Evolutionary conservation across 2,113 vertebrate genomes (phyloP).

Genomic region (Anoura caudifer): DNA sequence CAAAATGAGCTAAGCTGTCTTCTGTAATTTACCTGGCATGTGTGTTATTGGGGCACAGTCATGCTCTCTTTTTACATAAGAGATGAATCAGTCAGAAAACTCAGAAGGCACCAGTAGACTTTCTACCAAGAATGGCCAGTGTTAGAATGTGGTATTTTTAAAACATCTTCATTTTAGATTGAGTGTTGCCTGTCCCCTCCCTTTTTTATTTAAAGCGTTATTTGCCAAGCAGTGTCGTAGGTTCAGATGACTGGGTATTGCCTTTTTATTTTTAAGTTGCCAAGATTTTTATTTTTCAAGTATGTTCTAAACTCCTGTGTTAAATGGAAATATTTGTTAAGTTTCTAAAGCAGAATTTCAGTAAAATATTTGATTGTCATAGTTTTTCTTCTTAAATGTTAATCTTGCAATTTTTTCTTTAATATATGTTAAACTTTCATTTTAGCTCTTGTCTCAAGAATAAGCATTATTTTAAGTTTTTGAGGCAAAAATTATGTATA

Average conservation of each 20-base stretch:
- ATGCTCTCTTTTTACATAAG: background rate
- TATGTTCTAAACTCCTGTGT: background rate
- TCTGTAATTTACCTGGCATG: slow-evolving; percentile 62
- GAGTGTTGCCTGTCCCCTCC: background rate
- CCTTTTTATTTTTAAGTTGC: slow-evolving; percentile 28
- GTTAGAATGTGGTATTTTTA: background rate
- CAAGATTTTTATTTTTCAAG: slow-evolving; percentile 21
- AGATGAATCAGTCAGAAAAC: slow-evolving; percentile 18
- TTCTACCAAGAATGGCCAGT: background rate
- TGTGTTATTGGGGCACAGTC: background rate
- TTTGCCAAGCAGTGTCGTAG: background rate
- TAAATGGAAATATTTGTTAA: slow-evolving; percentile 30
- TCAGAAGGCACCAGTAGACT: background rate
- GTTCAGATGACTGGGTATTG: background rate
- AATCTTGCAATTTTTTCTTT: slow-evolving; percentile 26
- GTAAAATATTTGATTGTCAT: background rate
- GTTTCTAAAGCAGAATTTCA: slow-evolving; percentile 14
- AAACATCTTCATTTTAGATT: background rate
- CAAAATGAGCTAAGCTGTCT: slow-evolving; percentile 63
- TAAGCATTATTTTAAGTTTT: slow-evolving; percentile 5
- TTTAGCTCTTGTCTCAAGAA: slow-evolving; percentile 10
- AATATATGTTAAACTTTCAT: background rate
- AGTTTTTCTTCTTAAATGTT: background rate
- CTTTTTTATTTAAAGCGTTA: background rate
- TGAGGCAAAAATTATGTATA: background rate